Conservation (phyloP, 2,888 invertebrate genomes). For the Steinernema hermaphroditum region DNA sequence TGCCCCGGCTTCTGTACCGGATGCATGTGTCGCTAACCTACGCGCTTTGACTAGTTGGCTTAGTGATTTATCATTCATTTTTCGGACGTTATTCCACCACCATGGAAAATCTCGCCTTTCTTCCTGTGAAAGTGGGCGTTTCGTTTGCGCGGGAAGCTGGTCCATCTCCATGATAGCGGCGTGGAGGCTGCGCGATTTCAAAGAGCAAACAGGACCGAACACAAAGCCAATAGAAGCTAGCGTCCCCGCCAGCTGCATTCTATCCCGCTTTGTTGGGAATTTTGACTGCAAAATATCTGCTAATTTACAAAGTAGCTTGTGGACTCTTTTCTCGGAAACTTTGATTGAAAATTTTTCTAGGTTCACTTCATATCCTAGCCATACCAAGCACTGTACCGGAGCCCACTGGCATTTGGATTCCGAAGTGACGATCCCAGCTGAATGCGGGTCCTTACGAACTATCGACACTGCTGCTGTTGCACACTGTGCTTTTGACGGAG, state of each 20-base stretch:
- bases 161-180: neutral
- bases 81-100: neutral
- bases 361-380: neutral
- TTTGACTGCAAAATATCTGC: neutral
- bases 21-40: neutral
- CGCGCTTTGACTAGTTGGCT: neutral
- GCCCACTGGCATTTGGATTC: too few species aligned
- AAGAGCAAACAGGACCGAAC: neutral
- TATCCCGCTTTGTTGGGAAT: neutral
- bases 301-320: neutral
- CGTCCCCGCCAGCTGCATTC: neutral
- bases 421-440: neutral
- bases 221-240: neutral
- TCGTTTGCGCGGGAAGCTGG: neutral
- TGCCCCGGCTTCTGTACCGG: neutral
- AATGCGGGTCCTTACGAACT: neutral
- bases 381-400: too few species aligned
- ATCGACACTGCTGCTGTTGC: too few species aligned
- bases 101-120: neutral
- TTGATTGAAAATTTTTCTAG: neutral
- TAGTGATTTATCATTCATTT: neutral
- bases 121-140: neutral
- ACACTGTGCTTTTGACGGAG: too few species aligned
- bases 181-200: neutral
- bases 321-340: neutral